These are phyloP conservation scores for Myxocyprinus asiaticus DNA, from an alignment of 2,113 vertebrate genomes.

Conservation along the genomic window DNA sequence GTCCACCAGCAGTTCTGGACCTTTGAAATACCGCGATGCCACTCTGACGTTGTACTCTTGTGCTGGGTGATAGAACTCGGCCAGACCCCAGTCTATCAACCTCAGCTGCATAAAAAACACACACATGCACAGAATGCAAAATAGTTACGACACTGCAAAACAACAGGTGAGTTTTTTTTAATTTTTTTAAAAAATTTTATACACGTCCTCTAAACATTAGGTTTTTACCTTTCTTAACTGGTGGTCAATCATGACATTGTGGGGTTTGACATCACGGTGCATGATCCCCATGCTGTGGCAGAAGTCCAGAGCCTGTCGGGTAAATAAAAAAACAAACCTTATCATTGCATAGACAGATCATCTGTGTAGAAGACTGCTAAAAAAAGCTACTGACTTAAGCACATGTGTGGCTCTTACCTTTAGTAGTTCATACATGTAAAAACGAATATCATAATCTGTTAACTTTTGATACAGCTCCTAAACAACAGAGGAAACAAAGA, in stretches of 20 bases:
- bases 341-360: background rate
- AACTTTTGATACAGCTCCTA: conserved; percentile 99
- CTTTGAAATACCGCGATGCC: conserved; percentile 97
- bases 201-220: too few species aligned
- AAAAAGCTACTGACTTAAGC: background rate
- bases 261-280: conserved; percentile 98
- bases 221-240: conserved; percentile 91
- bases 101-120: conserved; percentile 78
- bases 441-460: conserved; percentile 98
- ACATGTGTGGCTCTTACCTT: conserved; percentile 81
- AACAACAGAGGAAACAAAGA: conserved; percentile 55
- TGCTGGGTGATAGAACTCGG: conserved; percentile 96
- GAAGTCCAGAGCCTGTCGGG: conserved; percentile 95
- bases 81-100: conserved; percentile 97
- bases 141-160: background rate
- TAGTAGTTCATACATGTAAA: conserved; percentile 99
- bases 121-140: conserved; percentile 50
- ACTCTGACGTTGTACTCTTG: conserved; percentile 99
- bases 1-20: conserved; percentile 97
- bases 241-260: conserved; percentile 99
- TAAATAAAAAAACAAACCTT: background rate
- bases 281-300: conserved; percentile 99
- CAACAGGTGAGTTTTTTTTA: too few species aligned
- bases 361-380: background rate
- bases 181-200: too few species aligned